Base-by-base conservation (phyloP, 1,140 invertebrate species). In the Plutomurus gul region DNA sequence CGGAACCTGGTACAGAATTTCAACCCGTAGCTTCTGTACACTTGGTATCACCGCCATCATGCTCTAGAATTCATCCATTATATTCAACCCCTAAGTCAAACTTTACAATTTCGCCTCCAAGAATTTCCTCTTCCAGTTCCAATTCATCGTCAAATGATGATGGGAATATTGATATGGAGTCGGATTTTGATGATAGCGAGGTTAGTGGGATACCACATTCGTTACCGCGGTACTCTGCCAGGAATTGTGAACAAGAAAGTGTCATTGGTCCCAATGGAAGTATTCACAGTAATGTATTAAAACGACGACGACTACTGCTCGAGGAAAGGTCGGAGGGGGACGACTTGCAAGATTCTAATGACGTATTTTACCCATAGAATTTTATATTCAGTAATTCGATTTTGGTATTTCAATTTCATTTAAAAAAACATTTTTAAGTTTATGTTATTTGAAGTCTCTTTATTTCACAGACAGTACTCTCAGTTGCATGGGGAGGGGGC, bases 401-500 rank as follows among this genome's bases (percentile, higher is more conserved):
- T 56, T 46, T 46, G 11, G 5, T 46, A 5, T 1, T 46, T 11
- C 10, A 11, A 43, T 4, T 43, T n/a, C 13, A 4, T 43, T 16
- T 16, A 43, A n/a, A n/a, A n/a, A n/a, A 27, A 18, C 49, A 51
- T 51, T 51, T 51, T 51, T 51, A 1, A 51, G 33, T 33, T 5
- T 22, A 16, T 75, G 47, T 46, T 25, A 43, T 10, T 51, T 70
- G 7, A 43, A 18, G 22, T 22, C 16, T 8, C 37, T 77, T 74
- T 16, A 49, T 75, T 70, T 78, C 51, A 13, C 49, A 84, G 83
- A 20, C 51, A 0, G 73, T 83, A 0, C 20, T 84, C 7, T 79
- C 76, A 25, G 47, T 84, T n/a, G 76, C 82, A 16, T 88, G 86
- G 87, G 85, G 85, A 75, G 75, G 74, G 49, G 85, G 86, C n/a